Percentiles rank a stretch among this genome's conserved stretches.
Evolutionary conservation across 2,797 vertebrate genomes (phyloP).

Genomic region (Saxicola maurus): DNA sequence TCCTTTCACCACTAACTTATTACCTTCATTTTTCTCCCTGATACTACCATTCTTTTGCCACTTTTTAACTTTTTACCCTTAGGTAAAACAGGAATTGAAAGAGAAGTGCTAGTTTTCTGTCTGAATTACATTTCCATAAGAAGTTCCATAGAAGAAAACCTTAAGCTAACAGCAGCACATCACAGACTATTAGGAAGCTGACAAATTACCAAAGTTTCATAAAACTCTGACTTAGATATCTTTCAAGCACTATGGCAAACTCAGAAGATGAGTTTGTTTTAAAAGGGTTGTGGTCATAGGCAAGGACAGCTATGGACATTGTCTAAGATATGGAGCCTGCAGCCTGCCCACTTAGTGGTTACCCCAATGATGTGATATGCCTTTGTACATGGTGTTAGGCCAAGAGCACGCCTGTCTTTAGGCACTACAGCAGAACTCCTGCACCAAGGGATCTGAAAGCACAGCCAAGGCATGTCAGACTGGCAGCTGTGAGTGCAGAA

Average conservation of each 20-base stretch:
- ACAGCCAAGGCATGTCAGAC: not conserved
- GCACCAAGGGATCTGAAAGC: not conserved
- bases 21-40: not conserved
- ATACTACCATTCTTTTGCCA: not conserved
- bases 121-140: not conserved
- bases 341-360: not conserved
- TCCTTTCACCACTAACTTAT: not conserved
- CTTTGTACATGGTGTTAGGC: not conserved
- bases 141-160: not conserved
- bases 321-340: not conserved
- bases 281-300: not conserved
- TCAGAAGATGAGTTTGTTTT: not conserved
- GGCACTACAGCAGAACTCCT: accelerated
- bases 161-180: not conserved
- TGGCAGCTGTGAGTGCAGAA: not conserved
- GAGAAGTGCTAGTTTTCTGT: not conserved
- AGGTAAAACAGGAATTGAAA: not conserved
- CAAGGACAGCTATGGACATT: not conserved
- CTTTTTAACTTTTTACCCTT: not conserved
- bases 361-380: not conserved
- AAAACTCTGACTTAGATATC: not conserved
- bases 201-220: not conserved
- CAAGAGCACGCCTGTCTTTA: not conserved
- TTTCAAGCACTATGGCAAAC: not conserved
- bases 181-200: not conserved